Conservation (phyloP, 2,113 vertebrate genomes). For the Rissa tridactyla region DNA sequence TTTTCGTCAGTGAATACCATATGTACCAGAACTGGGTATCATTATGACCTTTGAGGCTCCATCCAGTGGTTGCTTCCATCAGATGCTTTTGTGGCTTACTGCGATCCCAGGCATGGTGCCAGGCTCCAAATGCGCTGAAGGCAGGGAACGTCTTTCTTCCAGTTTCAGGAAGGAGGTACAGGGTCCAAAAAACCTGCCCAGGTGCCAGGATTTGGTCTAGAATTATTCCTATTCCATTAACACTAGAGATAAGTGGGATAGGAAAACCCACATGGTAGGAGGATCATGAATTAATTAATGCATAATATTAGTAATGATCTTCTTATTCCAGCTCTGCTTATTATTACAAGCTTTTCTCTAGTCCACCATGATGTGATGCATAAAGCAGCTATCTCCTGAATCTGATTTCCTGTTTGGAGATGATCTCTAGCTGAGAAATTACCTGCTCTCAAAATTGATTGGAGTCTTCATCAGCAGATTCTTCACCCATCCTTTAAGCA, state of each 20-base stretch:
- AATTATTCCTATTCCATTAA: background rate
- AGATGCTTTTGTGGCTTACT: background rate
- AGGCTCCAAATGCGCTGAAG: background rate
- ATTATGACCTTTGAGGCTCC: constrained; percentile 46
- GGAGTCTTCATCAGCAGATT: constrained; percentile 54
- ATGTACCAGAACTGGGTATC: background rate
- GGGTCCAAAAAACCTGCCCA: background rate
- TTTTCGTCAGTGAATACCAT: background rate
- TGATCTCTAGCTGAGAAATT: constrained; percentile 65
- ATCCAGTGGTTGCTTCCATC: constrained; percentile 41
- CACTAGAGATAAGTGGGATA: background rate
- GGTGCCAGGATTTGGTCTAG: background rate
- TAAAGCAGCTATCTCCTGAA: constrained; percentile 28
- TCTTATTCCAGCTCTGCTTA: constrained; percentile 23
- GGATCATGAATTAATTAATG: constrained; percentile 12
- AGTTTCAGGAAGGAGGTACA: background rate
- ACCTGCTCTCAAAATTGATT: constrained; percentile 65
- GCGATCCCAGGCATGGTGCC: background rate
- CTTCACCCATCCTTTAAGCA: constrained; percentile 22
- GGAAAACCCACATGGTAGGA: background rate
- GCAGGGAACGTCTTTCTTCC: background rate
- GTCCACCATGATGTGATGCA: constrained; percentile 17
- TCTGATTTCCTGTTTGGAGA: constrained; percentile 59
- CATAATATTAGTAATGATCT: background rate
- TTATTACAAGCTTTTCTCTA: constrained; percentile 13